Conservation (phyloP, 1,140 invertebrate genomes). For the Acromyrmex heyeri region DNA sequence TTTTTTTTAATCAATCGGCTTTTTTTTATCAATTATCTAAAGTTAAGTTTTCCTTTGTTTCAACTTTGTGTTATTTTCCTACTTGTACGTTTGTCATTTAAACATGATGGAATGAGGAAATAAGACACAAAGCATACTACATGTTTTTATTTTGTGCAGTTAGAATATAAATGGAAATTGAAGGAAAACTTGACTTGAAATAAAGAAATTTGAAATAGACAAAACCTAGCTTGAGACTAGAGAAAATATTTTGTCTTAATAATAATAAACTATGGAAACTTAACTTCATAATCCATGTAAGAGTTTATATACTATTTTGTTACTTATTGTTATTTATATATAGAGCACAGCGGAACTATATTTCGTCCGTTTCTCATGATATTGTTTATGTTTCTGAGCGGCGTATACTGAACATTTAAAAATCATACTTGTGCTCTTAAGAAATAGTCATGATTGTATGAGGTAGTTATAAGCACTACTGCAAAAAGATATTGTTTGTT, state of each 20-base stretch:
- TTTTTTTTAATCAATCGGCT: too few relatives aligned
- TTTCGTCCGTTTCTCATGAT: too few relatives aligned
- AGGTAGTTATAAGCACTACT: too few relatives aligned
- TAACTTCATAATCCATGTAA: not conserved
- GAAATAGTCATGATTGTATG: too few relatives aligned
- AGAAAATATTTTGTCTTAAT: not conserved
- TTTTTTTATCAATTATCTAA: not conserved
- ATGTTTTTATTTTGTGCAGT: not conserved
- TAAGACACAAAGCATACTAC: not conserved
- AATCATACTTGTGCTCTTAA: too few relatives aligned
- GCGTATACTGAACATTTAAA: too few relatives aligned
- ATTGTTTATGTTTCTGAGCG: too few relatives aligned
- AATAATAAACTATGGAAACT: not conserved
- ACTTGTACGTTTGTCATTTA: too few relatives aligned
- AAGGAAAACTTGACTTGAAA: not conserved
- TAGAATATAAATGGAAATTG: not conserved
- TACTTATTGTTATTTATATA: not conserved
- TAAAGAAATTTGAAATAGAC: too few relatives aligned
- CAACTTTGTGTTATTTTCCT: not conserved
- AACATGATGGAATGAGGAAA: not conserved
- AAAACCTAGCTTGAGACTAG: not conserved
- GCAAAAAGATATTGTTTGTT: too few relatives aligned
- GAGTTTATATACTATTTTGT: conserved; percentile 3
- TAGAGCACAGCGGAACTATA: too few relatives aligned
- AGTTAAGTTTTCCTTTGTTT: not conserved